phyloP scores from a whole-genome alignment of 2,113 vertebrate genomes.

The Circaetus cinerascens region DNA sequence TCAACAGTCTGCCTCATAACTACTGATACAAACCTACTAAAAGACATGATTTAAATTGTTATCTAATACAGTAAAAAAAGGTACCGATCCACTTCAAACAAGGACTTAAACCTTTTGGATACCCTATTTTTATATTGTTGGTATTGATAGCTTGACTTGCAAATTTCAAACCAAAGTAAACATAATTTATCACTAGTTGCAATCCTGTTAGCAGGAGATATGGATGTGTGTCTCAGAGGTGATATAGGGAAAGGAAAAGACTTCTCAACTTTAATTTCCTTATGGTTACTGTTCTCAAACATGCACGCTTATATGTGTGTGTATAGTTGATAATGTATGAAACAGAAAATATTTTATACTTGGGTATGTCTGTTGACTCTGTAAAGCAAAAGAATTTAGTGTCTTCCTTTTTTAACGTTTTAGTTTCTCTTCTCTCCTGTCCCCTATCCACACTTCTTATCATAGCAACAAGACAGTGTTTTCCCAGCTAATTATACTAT shows the following conservation, averaged over 20 bases:
- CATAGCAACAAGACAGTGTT: neutral
- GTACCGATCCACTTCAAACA: neutral
- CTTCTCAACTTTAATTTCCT: neutral
- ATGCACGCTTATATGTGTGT: neutral
- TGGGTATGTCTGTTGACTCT: neutral
- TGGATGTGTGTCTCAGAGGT: neutral
- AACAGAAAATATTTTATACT: neutral
- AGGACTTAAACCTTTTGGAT: neutral
- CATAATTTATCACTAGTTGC: neutral
- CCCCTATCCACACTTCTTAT: neutral
- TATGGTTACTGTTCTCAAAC: neutral
- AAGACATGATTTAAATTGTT: neutral
- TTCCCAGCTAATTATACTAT: neutral
- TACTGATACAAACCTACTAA: neutral
- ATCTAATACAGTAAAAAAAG: neutral
- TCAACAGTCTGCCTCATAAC: neutral
- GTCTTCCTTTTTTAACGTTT: neutral
- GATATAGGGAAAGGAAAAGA: neutral
- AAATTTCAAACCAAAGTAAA: neutral
- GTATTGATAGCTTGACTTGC: neutral
- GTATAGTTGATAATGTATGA: neutral
- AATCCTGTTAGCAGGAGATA: neutral
- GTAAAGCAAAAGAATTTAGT: neutral
- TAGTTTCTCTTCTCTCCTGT: neutral
- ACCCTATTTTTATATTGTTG: rapidly evolving